Base-by-base conservation (phyloP, 1,140 invertebrate genomes). In the Linepithema humile region DNA sequence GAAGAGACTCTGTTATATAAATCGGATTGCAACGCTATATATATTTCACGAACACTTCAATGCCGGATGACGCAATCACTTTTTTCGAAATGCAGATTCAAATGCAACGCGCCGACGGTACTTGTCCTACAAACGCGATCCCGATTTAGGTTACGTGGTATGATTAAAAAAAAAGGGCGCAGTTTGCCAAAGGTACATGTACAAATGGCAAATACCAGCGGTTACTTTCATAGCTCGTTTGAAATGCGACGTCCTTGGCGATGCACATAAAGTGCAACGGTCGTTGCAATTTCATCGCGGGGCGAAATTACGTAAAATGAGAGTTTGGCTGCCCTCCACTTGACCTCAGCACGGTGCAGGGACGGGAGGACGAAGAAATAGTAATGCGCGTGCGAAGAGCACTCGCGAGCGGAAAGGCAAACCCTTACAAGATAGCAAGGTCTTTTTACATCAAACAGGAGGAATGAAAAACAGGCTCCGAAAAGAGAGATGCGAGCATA, bases 271-370 rank as follows among this genome's bases (percentile, higher is more conserved):
- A 67, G 53, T 17, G 55, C 45, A 70, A 64, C 55, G 65, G 59
- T 83, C 40, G 83, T 32, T 72, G 84, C 87, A 91, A 92, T 92
- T 92, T 90, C 78, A 86, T 88, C 75, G 74, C 20, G 40, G 85
- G 88, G 90, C 86, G 87, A 89, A 72, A 89, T 93, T 93, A 91
- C 89, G 87, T 90, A 92, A 92, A 82, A 40, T 73, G 60, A 80
- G 85, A 90, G 89, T 90, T 91, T 92, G 88, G 85, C 85, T 87
- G 80, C 62, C 85, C 85, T 89, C 87, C 67, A 80, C 65, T 70
- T 85, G 90, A 88, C 88, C 91, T 89, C 83, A 50, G 55, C 35
- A 60, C 26, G 55, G 20, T 9, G 35, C 62, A 69, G 32, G 6
- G 3, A 12, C 40, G 5, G 10, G 32, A 48, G 17, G 12, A 67